phyloP scores from a whole-genome alignment of 2,797 vertebrate genomes.

The Falco columbarius region DNA sequence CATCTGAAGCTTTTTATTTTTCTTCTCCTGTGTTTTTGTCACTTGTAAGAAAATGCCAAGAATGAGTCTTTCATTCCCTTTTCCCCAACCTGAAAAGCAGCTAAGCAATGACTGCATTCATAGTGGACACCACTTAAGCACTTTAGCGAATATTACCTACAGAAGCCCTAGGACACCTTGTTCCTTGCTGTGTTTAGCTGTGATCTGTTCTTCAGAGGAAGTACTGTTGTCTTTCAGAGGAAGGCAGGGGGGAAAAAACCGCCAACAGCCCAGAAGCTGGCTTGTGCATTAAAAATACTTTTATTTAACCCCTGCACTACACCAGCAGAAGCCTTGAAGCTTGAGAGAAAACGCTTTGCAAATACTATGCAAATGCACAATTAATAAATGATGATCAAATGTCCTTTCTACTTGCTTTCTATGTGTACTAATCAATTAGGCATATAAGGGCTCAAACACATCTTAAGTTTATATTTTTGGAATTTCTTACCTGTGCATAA shows the following conservation, averaged over 20 bases:
- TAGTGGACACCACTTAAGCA: background rate
- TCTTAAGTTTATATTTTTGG: background rate
- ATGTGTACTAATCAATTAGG: background rate
- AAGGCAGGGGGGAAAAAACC: fast-evolving
- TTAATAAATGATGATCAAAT: background rate
- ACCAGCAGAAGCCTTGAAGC: background rate
- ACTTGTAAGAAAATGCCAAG: background rate
- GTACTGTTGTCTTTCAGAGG: background rate
- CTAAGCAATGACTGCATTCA: background rate
- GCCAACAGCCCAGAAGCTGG: background rate
- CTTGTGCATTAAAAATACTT: background rate
- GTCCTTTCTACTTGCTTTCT: background rate
- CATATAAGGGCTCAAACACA: background rate
- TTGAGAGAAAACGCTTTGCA: background rate
- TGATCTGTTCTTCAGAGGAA: background rate
- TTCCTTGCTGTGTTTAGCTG: background rate
- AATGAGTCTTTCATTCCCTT: background rate
- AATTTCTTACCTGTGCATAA: background rate
- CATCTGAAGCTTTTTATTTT: background rate
- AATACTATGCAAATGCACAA: background rate
- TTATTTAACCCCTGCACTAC: background rate
- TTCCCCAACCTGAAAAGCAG: background rate
- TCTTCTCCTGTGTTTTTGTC: background rate
- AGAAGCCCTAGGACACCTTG: background rate
- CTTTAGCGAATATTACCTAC: background rate